These are phyloP conservation scores for Neomicropteryx cornuta DNA, from an alignment of 1,140 invertebrate species.

Conservation along the genomic window DNA sequence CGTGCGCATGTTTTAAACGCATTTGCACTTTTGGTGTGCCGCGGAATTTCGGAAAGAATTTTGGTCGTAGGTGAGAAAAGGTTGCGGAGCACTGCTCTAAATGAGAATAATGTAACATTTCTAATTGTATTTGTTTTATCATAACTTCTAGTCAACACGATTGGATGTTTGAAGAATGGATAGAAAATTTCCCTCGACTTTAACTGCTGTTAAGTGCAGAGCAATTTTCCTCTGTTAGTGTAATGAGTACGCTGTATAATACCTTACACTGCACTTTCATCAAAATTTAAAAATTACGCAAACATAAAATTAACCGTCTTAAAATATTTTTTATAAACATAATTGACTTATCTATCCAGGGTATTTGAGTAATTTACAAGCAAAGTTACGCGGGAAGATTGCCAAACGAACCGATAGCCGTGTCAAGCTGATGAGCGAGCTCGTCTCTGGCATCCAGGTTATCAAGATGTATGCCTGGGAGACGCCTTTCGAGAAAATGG, in stretches of 20 bases:
- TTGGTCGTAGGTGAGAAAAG: background rate
- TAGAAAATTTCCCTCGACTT: too few species aligned
- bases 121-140: conserved; percentile 5
- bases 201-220: too few species aligned
- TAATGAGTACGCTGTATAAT: too few species aligned
- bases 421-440: conserved; percentile 74
- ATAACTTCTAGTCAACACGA: background rate
- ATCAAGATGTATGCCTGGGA: conserved; percentile 86
- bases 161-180: background rate
- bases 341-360: conserved; percentile 27
- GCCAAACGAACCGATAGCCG: conserved; percentile 65
- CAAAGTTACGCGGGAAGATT: conserved; percentile 50
- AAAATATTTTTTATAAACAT: background rate
- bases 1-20: too few species aligned
- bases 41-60: too few species aligned
- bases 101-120: conserved; percentile 1
- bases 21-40: too few species aligned
- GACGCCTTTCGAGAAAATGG: conserved; percentile 58
- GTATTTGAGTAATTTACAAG: conserved; percentile 54
- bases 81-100: too few species aligned
- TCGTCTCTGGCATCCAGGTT: conserved; percentile 64
- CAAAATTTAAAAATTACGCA: too few species aligned
- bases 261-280: too few species aligned
- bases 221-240: too few species aligned
- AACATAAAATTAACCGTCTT: too few species aligned